Evolutionary conservation across 2,888 invertebrate species (phyloP), one percentile per base, ranked within the genome.

Genomic region (Microctonus aethiopoides): DNA sequence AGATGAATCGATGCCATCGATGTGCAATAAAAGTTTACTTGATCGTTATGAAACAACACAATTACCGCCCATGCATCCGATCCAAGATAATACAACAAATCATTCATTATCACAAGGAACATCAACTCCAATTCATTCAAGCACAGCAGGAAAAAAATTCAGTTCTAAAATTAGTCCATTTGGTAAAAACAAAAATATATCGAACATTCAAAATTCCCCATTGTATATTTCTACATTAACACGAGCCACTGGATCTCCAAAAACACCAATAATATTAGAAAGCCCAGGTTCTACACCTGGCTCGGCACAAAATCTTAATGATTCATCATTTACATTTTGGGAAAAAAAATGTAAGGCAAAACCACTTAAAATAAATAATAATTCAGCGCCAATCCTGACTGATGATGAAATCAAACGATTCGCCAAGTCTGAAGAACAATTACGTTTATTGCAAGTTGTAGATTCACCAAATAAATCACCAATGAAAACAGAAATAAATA

Each of bases 1-100:
- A 51, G 84, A 86, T 71, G 84, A 85, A 70, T 80, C 84, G 3
- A 76, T 80, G 77, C 85, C 76, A 39, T 80, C 82, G 1, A 52
- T 73, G 24, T 52, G 63, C n/a, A 36, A 57, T n/a, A 16, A n/a
- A 5, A 10, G 32, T 16, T 46, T 16, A 13, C 16, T 5, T 20
- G n/a, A 5, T 16, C 46, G 7, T 46, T 7, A 16, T 46, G 46
- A 46, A 20, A 5, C 46, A 16, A 16, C 16, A 7, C 46, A 16
- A n/a, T 16, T 16, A 1, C 16, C 7, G 9, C 46, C 1, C 7
- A 20, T 2, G 16, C 1, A 2, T 9, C 20, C 16, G 20, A 3
- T 16, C 7, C 20, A 3, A n/a, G 16, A 20, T 16, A 46, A n/a
- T 46, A 16, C 16, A 46, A n/a, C 16, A 16, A 1, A 46, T 5